Base-by-base conservation (phyloP, 2,797 vertebrate species). In the Clarias platycephalus region DNA sequence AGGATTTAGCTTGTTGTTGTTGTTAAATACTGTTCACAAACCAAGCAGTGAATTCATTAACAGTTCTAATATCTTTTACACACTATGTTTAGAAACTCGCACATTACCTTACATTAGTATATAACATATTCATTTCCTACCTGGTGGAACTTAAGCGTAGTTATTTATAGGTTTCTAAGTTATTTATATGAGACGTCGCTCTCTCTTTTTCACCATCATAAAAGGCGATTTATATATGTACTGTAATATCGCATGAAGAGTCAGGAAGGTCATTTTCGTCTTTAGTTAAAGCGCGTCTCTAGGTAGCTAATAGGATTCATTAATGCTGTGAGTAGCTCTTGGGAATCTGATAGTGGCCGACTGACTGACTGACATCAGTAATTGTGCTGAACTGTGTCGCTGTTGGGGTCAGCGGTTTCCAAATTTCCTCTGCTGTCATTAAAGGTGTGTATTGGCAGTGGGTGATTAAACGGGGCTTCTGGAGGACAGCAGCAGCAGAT, bases 321-420 rank as follows among this genome's bases (percentile, higher is more conserved):
- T 85, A 85, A 79, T 57, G 31, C 58, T 20, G n/a, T 22, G 81
- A 78, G 63, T 28, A 72, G 77, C 67, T 72, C 82, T 66, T 55
- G 60, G 75, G 80, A 63, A 82, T 78, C 80, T 77, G 80, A 72
- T n/a, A 68, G 81, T 84, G 82, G 64, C 66, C 0, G 84, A 79
- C 84, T 90, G 87, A 90, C 85, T 88, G 89, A 90, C 85, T 87
- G 89, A 87, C 77, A 84, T 83, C 74, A 55, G 78, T 89, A 87
- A 87, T 83, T 77, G 85, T 28, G 26, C n/a, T 53, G 83, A 86
- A 83, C 86, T 75, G 83, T 81, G 83, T 83, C 75, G 18, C 15
- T 49, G 40, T 76, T 84, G 44, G 87, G 85, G 86, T 85, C 68
- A 85, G 75, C 44, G 58, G 80, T 85, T 88, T 85, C 80, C 67